Evolutionary conservation across 2,888 invertebrate genomes (phyloP), one percentile per base, ranked within the genome.

Genomic region (Aspidiotus rigidus): DNA sequence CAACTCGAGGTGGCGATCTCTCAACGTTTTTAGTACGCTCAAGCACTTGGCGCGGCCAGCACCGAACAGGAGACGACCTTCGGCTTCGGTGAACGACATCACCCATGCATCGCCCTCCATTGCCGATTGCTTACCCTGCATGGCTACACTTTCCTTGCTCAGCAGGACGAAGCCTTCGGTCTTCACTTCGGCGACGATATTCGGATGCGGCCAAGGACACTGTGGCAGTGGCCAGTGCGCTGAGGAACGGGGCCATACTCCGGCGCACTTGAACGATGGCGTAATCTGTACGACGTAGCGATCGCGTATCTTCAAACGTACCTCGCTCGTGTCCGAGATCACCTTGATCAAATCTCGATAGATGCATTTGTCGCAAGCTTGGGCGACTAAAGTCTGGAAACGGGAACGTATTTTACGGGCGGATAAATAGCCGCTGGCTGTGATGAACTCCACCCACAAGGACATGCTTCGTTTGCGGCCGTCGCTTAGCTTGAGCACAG

Each of bases 31-130:
- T 69, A 92, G 79, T 69, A 91, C 86, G 75, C 88, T 87, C 69
- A 90, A 81, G 76, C 88, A 88, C 72, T 87, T 82, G 71, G 85
- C 80, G 15, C 90, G 80, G 76, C 86, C 86, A 7, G 86, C 88
- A 7, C 88, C 87, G 75, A 85, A 85, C 59, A 92, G 79, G n/a
- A 92, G 81, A 41, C 87, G 79, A 74, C 86, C 86, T 78, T 92
- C 91, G 0, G 90, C 90, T 76, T 89, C 87, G 72, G 83, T 81
- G 78, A 90, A 90, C 7, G 86, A 86, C 76, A 92, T 80, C 9
- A 89, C 87, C 90, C 91, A 92, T 10, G 90, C 90, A 78, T 92
- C 91, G 7, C 90, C 90, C 78, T 91, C 91, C 83, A 90, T 88
- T 0, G 85, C 84, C 16, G 85, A 84, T 77, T 87, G 86, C 76